Conservation (phyloP, 2,797 vertebrate genomes). For the Rhinoraja longicauda region DNA sequence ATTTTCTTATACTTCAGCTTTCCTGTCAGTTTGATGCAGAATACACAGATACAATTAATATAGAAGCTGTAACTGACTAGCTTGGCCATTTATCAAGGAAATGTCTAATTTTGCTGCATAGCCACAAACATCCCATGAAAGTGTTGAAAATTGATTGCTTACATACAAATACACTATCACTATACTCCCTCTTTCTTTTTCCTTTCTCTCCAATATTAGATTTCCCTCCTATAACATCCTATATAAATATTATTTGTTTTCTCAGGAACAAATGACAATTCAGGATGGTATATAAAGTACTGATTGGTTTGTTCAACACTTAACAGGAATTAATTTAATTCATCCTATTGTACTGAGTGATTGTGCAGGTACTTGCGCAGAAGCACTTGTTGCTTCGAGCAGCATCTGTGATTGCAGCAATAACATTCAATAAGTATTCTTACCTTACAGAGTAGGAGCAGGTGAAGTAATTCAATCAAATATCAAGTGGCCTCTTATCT, state of each 20-base stretch:
- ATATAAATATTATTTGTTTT: not conserved
- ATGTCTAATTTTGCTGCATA: not conserved
- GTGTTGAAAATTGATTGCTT: not conserved
- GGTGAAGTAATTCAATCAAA: slow-evolving; percentile 7
- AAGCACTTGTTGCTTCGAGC: not conserved
- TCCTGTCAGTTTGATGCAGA: not conserved
- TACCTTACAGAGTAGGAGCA: not conserved
- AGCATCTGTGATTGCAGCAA: not conserved
- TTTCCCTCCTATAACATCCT: no score
- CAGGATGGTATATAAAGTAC: not conserved
- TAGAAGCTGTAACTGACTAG: not conserved
- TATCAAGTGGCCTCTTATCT: not conserved
- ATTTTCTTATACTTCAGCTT: no score
- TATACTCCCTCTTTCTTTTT: not conserved
- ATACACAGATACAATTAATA: not conserved
- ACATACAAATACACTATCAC: not conserved
- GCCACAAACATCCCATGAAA: not conserved
- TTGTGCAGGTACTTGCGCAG: not conserved
- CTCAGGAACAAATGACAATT: not conserved
- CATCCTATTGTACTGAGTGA: not conserved
- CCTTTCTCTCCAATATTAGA: not conserved
- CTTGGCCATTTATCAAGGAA: not conserved
- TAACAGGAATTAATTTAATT: not conserved
- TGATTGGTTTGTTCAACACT: not conserved
- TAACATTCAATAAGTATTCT: not conserved